These are phyloP conservation scores for Drosophila subquinaria DNA, from an alignment of 2,888 invertebrate species.

Conservation along the genomic window DNA sequence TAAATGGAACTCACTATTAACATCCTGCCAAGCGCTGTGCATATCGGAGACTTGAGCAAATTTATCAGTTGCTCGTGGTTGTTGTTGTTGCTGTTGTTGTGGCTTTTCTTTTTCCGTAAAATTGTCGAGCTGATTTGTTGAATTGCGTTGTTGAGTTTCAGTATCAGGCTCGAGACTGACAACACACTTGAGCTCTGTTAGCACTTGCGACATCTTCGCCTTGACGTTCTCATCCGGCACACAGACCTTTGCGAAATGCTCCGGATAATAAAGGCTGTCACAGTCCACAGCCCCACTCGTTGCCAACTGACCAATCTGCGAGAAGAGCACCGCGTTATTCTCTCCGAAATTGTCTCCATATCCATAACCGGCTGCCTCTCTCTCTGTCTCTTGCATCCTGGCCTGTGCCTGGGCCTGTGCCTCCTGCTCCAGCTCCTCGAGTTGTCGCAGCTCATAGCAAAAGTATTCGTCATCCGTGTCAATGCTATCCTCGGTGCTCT, in stretches of 20 bases:
- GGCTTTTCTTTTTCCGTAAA: neutral
- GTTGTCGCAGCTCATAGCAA: constrained; percentile 93
- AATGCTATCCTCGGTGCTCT: constrained; percentile 96
- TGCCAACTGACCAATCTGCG: constrained; percentile 87
- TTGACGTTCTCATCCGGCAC: constrained; percentile 90
- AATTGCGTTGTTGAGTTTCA: neutral
- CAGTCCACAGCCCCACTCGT: constrained; percentile 86
- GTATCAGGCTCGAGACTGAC: constrained; percentile 85
- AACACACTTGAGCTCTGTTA: constrained; percentile 91
- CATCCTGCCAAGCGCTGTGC: constrained; percentile 84
- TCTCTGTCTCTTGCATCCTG: neutral
- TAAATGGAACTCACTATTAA: constrained; percentile 64
- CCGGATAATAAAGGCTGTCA: constrained; percentile 20
- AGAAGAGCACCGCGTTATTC: constrained; percentile 66
- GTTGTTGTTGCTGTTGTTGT: neutral
- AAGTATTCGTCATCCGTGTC: constrained; percentile 98
- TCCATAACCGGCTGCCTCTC: too few relatives aligned
- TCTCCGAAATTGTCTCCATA: neutral
- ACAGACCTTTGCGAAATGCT: constrained; percentile 76
- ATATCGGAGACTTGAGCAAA: constrained; percentile 82
- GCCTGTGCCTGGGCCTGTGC: constrained; percentile 19
- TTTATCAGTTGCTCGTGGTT: constrained; percentile 46
- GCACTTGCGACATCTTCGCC: constrained; percentile 92
- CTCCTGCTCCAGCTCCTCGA: constrained; percentile 92
- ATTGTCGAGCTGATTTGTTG: neutral